Percentiles rank a stretch among this genome's conserved stretches.
Evolutionary conservation across 2,888 invertebrate species (phyloP).

Genomic region (Scaptomyza polygonia): DNA sequence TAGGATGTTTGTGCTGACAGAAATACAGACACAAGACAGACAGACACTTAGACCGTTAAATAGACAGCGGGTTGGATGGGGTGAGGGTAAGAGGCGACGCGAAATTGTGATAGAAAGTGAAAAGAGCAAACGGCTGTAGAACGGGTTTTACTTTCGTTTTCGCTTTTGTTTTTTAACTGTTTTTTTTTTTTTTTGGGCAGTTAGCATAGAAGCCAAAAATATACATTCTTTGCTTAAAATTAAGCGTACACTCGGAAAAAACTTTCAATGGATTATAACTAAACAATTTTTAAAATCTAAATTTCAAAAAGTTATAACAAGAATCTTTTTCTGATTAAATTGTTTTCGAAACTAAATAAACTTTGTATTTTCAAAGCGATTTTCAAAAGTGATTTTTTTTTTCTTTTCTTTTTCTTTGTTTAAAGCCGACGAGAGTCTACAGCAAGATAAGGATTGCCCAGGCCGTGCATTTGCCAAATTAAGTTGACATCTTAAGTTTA

Average conservation of each 20-base stretch:
- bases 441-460: neutral
- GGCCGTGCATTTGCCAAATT: constrained; percentile 42
- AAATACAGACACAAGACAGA: constrained; percentile 32
- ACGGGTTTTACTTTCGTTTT: constrained; percentile 30
- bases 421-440: neutral
- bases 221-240: neutral
- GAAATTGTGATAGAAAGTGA: constrained; percentile 45
- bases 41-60: constrained; percentile 14
- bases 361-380: neutral
- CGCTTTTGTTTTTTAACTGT: neutral
- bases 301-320: neutral
- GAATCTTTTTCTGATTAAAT: neutral
- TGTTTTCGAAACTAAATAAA: neutral
- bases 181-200: constrained; percentile 6
- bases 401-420: neutral
- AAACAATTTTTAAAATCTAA: too few species aligned
- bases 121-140: constrained; percentile 52
- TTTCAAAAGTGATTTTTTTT: neutral
- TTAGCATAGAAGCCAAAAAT: constrained; percentile 3
- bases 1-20: constrained; percentile 76
- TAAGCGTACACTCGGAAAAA: constrained; percentile 2
- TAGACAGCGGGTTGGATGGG: neutral
- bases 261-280: neutral
- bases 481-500: constrained; percentile 74
- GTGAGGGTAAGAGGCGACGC: neutral